Conservation (phyloP, 2,113 vertebrate genomes). For the Carassius gibelio region DNA sequence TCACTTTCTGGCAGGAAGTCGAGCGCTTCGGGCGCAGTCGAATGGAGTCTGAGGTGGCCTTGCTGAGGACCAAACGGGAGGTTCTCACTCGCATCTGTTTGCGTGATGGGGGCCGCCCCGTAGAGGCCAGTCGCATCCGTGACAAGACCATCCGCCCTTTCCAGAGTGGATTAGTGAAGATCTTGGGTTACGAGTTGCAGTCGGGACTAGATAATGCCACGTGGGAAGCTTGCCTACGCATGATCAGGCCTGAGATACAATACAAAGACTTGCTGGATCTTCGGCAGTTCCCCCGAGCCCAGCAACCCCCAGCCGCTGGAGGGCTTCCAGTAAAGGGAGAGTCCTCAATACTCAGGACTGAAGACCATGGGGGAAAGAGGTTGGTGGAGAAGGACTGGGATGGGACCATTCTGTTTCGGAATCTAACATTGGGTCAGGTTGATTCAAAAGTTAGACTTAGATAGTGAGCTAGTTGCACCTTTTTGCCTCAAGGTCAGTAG, state of each 20-base stretch:
- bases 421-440: conserved; percentile 62
- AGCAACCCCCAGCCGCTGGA: conserved; percentile 35
- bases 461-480: conserved; percentile 57
- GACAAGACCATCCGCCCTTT: conserved; percentile 83
- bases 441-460: conserved; percentile 60
- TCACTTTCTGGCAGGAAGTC: conserved; percentile 83
- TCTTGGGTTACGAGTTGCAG: conserved; percentile 84
- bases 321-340: conserved; percentile 60
- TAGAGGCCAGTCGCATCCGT: conserved; percentile 80
- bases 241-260: conserved; percentile 88
- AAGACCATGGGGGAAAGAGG: conserved; percentile 44
- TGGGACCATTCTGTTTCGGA: conserved; percentile 57
- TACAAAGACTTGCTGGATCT: conserved; percentile 89
- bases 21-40: conserved; percentile 75
- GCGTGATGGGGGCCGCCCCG: conserved; percentile 75
- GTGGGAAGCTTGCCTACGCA: conserved; percentile 75
- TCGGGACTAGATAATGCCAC: conserved; percentile 75
- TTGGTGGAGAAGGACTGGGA: conserved; percentile 64
- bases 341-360: conserved; percentile 53
- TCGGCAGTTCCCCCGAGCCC: conserved; percentile 76
- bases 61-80: conserved; percentile 73
- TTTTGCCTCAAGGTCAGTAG: conserved; percentile 43
- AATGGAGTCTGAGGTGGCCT: conserved; percentile 78
- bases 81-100: conserved; percentile 79
- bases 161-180: conserved; percentile 84